A percentile compares a stretch with the other conserved stretches of the same genome.
These are phyloP conservation scores for Diuraphis noxia DNA, from an alignment of 1,140 invertebrate genomes.

Conservation along the genomic window DNA sequence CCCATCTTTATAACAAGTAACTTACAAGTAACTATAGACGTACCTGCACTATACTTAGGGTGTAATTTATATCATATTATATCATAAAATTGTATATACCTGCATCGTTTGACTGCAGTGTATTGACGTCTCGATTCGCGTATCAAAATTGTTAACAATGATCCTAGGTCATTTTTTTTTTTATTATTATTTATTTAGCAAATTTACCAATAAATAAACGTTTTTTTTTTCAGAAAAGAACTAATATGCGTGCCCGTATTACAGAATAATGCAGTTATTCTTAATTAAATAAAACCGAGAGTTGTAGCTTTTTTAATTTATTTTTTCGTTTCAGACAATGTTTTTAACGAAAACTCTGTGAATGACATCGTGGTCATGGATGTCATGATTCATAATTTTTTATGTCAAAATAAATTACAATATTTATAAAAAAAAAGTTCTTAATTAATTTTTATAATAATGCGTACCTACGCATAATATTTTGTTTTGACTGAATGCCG, in stretches of 20 bases:
- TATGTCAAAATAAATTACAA: not conserved
- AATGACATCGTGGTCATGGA: not conserved
- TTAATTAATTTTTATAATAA: conserved; percentile 13
- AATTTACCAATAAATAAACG: not conserved
- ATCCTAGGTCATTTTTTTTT: not conserved
- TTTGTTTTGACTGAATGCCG: not conserved
- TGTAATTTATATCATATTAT: too few relatives aligned
- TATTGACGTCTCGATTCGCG: not conserved
- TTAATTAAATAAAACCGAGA: not conserved
- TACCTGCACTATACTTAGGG: too few relatives aligned
- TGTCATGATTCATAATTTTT: not conserved
- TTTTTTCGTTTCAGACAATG: not conserved
- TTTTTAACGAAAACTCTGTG: not conserved
- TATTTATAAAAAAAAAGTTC: not conserved
- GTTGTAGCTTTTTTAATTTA: not conserved
- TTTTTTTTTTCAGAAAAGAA: not conserved
- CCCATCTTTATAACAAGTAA: not conserved
- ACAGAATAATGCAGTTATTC: not conserved
- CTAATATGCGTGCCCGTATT: not conserved
- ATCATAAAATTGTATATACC: not conserved
- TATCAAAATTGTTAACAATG: not conserved
- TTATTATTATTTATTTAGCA: not conserved
- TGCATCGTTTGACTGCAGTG: not conserved
- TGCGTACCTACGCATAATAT: not conserved
- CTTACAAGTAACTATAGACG: not conserved